Percentiles rank a stretch among this genome's conserved stretches.
Evolutionary conservation across 2,113 vertebrate genomes (phyloP).

Genomic region (Oxygymnocypris stewartii): DNA sequence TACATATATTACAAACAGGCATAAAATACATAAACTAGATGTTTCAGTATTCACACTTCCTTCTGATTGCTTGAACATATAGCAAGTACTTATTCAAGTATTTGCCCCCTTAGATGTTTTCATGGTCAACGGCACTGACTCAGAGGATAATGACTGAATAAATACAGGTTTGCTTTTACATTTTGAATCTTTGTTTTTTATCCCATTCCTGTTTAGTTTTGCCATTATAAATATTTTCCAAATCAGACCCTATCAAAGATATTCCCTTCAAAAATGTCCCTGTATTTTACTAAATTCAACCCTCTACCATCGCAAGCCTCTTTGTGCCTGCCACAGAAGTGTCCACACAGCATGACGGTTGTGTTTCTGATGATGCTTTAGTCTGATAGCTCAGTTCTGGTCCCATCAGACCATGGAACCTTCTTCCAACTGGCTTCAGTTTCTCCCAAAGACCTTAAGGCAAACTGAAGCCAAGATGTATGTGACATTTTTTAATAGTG

Average conservation of each 20-base stretch:
- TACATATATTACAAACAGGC: background rate
- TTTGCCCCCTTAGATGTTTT: background rate
- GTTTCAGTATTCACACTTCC: background rate
- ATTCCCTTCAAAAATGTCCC: background rate
- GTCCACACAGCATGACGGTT: background rate
- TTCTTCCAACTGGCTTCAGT: background rate
- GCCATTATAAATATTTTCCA: background rate
- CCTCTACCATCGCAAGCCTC: background rate
- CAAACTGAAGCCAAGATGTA: background rate
- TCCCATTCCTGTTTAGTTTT: background rate
- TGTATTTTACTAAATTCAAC: background rate
- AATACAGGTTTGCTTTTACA: background rate
- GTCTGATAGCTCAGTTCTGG: background rate
- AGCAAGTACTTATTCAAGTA: background rate
- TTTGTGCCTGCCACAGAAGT: background rate
- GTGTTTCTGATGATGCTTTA: background rate
- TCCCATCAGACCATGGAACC: background rate
- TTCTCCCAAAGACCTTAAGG: background rate
- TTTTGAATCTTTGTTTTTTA: background rate
- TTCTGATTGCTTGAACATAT: background rate
- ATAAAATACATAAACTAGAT: background rate
- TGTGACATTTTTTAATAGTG: background rate
- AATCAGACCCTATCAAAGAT: background rate
- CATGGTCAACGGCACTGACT: background rate
- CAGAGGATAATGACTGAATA: background rate